Evolutionary conservation across 2,113 vertebrate genomes (phyloP).

Genomic region (Struthidea cinerea): DNA sequence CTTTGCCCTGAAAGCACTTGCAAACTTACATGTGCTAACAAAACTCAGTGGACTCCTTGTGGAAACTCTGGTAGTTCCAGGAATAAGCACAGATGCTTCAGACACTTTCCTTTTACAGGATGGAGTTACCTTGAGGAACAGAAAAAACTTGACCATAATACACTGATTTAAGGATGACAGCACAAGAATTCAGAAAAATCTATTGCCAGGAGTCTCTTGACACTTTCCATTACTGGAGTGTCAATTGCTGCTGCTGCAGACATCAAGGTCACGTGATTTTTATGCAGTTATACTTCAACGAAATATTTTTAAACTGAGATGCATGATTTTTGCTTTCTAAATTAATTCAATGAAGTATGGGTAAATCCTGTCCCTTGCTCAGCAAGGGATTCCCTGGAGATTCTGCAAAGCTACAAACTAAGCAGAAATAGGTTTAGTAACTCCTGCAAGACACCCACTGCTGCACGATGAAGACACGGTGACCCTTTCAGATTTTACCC

Average conservation of each 20-base stretch:
- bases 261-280: rapidly evolving
- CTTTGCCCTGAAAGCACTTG: neutral
- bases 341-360: neutral
- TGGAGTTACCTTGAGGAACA: slow-evolving; percentile 67
- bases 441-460: neutral
- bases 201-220: neutral
- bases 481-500: neutral
- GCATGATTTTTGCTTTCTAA: neutral
- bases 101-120: slow-evolving; percentile 81
- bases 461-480: rapidly evolving
- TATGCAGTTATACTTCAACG: neutral
- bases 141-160: neutral
- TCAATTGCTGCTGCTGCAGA: neutral
- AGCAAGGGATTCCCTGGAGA: neutral
- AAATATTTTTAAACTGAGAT: neutral
- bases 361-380: neutral
- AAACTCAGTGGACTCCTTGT: slow-evolving; percentile 45
- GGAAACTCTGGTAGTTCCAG: slow-evolving; percentile 57
- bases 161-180: neutral
- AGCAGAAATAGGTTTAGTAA: neutral
- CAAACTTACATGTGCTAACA: slow-evolving; percentile 63
- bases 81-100: slow-evolving; percentile 78
- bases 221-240: neutral
- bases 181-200: neutral
- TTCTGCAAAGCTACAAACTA: neutral